Percentiles rank a stretch among this genome's conserved stretches.
Conservation (phyloP, 2,888 invertebrate species). For the Polyommatus icarus region DNA sequence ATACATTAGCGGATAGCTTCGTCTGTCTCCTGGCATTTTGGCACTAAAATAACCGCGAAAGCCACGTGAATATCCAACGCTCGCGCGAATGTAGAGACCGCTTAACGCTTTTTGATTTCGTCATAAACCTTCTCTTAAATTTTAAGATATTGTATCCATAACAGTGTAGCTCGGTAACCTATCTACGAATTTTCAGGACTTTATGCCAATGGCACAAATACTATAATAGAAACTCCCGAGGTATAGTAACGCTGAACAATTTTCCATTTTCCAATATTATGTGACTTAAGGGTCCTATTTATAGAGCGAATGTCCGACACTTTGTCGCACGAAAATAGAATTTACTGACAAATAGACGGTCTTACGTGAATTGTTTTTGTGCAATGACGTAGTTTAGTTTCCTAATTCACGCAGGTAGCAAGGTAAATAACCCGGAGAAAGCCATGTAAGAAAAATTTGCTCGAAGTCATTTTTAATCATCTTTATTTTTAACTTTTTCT, state of each 20-base stretch:
- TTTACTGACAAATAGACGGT: neutral
- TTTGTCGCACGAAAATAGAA: neutral
- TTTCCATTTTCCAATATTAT: neutral
- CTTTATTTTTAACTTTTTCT: neutral
- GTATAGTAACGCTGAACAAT: neutral
- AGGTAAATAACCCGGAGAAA: neutral
- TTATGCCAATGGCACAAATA: neutral
- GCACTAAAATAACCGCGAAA: neutral
- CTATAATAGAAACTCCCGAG: neutral
- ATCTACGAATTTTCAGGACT: neutral
- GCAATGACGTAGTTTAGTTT: constrained; percentile 10
- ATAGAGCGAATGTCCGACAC: neutral
- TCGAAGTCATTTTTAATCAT: neutral
- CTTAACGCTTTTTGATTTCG: neutral
- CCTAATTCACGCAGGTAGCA: neutral
- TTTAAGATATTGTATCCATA: neutral
- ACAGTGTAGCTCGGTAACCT: neutral
- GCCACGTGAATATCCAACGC: neutral
- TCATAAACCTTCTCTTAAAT: neutral
- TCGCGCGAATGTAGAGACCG: neutral
- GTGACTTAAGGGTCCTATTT: neutral
- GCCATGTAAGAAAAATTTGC: neutral
- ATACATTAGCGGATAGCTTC: neutral
- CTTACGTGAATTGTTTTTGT: constrained; percentile 20
- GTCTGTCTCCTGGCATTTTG: neutral